Percentiles rank a stretch among this genome's conserved stretches.
phyloP scores from a whole-genome alignment of 2,797 vertebrate genomes.

The Centropyge bicolor region DNA sequence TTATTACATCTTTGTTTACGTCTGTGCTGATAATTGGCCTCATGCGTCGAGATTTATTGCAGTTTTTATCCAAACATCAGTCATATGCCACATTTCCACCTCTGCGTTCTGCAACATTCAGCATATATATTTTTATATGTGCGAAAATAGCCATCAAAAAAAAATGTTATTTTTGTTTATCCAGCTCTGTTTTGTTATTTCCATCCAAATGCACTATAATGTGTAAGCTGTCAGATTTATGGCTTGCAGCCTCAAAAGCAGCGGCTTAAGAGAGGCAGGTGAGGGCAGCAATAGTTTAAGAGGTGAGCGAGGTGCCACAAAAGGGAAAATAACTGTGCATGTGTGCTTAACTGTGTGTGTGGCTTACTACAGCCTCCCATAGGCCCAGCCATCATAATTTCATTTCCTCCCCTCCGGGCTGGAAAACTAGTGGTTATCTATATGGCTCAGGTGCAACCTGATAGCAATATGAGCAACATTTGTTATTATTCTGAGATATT shows the following conservation, averaged over 20 bases:
- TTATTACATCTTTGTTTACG: neutral
- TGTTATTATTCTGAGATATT: conserved; percentile 79
- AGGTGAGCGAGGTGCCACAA: conserved; percentile 50
- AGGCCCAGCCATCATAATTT: conserved; percentile 69
- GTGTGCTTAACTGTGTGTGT: conserved; percentile 30
- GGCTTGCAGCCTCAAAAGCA: conserved; percentile 28
- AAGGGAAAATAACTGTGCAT: conserved; percentile 17
- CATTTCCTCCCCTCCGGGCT: conserved; percentile 68
- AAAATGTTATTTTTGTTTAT: conserved; percentile 12
- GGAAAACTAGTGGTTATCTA: conserved; percentile 81
- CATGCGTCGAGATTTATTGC: neutral
- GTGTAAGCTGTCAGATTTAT: conserved; percentile 48
- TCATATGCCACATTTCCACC: neutral
- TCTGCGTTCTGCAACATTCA: neutral
- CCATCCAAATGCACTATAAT: conserved; percentile 29
- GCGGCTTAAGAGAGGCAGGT: conserved; percentile 40
- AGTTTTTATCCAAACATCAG: neutral
- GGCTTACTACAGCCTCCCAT: conserved; percentile 41
- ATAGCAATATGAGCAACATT: conserved; percentile 81
- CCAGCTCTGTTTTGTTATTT: conserved; percentile 45
- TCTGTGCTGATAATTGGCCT: neutral
- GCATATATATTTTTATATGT: neutral
- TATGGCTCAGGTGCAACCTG: conserved; percentile 82
- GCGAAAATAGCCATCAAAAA: conserved; percentile 1
- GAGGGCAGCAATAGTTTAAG: conserved; percentile 40